Conservation (phyloP, 2,888 invertebrate species). For the Drosophila colorata region DNA sequence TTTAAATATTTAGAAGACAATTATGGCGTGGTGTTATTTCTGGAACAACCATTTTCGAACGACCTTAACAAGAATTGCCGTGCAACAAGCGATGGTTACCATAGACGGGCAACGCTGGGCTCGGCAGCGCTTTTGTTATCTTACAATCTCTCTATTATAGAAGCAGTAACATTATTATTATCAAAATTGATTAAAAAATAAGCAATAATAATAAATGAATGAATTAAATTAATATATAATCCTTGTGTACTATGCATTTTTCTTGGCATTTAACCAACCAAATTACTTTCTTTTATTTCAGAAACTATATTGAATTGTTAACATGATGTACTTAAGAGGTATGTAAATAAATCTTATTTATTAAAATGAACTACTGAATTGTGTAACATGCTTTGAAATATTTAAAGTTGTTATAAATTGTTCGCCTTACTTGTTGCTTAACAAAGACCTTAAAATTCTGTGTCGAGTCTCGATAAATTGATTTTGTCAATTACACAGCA, state of each 20-base stretch:
- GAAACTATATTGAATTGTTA: conserved; percentile 1
- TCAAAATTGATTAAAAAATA: too few relatives aligned
- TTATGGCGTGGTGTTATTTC: too few relatives aligned
- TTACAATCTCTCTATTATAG: too few relatives aligned
- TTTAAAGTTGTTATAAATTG: not conserved
- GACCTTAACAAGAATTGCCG: too few relatives aligned
- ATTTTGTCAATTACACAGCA: conserved; percentile 12
- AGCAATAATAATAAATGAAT: too few relatives aligned
- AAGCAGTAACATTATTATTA: too few relatives aligned
- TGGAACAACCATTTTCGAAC: too few relatives aligned
- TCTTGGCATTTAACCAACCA: not conserved
- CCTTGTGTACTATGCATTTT: not conserved
- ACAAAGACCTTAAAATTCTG: conserved; percentile 2
- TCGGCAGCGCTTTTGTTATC: too few relatives aligned
- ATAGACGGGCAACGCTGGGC: too few relatives aligned
- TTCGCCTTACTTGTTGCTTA: not conserved
- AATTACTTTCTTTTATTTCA: conserved; percentile 14
- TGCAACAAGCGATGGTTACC: too few relatives aligned
- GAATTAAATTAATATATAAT: too few relatives aligned
- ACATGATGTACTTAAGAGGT: conserved; percentile 22
- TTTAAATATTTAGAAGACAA: too few relatives aligned
- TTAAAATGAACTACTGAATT: not conserved
- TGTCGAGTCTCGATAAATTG: conserved; percentile 21
- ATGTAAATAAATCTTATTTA: conserved; percentile 10
- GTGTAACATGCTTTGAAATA: not conserved